Conservation (phyloP, 2,888 invertebrate genomes). For the Cacoxenus indagator region DNA sequence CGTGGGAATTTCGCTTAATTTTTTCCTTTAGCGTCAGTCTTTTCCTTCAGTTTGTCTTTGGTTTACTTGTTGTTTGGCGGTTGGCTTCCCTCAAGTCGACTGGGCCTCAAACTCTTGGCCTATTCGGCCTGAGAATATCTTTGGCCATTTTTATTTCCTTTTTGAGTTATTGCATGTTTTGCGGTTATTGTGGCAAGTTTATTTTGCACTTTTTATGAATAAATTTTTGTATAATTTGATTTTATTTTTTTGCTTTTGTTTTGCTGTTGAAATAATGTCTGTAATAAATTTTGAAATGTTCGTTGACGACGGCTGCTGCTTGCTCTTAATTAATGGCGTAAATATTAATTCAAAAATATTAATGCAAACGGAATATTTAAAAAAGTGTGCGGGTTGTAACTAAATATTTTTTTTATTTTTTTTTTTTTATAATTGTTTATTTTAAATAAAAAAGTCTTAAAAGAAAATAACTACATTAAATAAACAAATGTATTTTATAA, state of each 20-base stretch:
- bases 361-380: no score
- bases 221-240: slow-evolving; percentile 20
- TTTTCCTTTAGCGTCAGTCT: neutral
- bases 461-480: no score
- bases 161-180: slow-evolving; percentile 26
- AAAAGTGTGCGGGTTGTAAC: no score
- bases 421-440: no score
- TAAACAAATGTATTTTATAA: no score
- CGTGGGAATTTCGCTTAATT: slow-evolving; percentile 23
- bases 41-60: slow-evolving; percentile 1
- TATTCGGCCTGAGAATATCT: slow-evolving; percentile 15
- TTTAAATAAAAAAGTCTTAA: no score
- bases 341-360: no score
- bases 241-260: neutral
- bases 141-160: slow-evolving; percentile 19
- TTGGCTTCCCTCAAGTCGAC: neutral
- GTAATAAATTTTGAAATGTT: slow-evolving; percentile 6
- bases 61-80: neutral
- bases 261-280: neutral
- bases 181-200: slow-evolving; percentile 22
- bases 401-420: no score
- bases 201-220: neutral
- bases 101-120: neutral
- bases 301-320: neutral
- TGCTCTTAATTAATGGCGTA: neutral